Evolutionary conservation across 2,888 invertebrate genomes (phyloP), one percentile per base, ranked within the genome.

Genomic region (Patella depressa): DNA sequence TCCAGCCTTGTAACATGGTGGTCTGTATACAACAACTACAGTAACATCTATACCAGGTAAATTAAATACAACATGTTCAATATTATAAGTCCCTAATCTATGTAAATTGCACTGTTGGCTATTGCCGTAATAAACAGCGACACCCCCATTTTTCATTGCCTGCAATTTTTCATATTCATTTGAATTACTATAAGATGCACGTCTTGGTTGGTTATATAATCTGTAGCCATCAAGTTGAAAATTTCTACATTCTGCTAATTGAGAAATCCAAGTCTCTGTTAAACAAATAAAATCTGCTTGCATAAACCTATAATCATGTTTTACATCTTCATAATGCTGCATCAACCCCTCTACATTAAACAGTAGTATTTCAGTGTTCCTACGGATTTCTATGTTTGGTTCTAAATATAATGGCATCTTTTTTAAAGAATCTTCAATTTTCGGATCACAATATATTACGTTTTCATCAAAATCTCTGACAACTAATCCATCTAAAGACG

Each of bases 401-500:
- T 57, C 17, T 2, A 57, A 3, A 15, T 17, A 57, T 0, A 15
- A 2, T 2, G 57, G 57, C 57, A 57, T 57, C 2, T 15, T 5
- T 3, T 15, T 57, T 2, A 57, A 17, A 3, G 57, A 15, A 57
- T n/a, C 7, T 5, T 2, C 5, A 3, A 57, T 57, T 3, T 2
- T 15, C n/a, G 2, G 2, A 57, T 15, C 57, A 57, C 57, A 57
- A 57, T 57, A 57, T 17, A 57, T 15, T 3, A n/a, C 2, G 0
- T 57, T 57, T 15, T 57, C 57, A 57, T 57, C 5, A 15, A 57
- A 57, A 57, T 57, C n/a, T n/a, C 5, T 15, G 5, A 57, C n/a
- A 17, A n/a, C n/a, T 2, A 57, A 5, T 15, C 57, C 57, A n/a
- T 74, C 19, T 53, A 72, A 45, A 59, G 80, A 76, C 7, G 73